These are phyloP conservation scores for Mactromeris polynyma DNA, from an alignment of 2,888 invertebrate species.

Conservation along the genomic window DNA sequence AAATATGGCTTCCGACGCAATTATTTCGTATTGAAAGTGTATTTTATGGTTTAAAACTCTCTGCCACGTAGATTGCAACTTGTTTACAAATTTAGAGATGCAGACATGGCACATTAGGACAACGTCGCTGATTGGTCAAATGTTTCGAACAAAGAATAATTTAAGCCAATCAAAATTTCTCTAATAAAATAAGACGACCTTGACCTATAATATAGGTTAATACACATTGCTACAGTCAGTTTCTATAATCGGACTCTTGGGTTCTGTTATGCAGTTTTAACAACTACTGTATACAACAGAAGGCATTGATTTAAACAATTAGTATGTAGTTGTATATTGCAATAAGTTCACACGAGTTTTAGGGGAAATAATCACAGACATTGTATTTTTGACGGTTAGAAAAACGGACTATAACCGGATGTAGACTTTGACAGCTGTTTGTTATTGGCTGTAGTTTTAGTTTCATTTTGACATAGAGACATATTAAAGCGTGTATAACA, in stretches of 20 bases:
- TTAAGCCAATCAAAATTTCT: slow-evolving; percentile 54
- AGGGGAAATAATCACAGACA: neutral
- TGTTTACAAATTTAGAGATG: slow-evolving; percentile 61
- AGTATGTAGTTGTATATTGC: neutral
- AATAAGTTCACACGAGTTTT: neutral
- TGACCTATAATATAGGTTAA: slow-evolving; percentile 36
- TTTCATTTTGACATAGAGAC: slow-evolving; percentile 29
- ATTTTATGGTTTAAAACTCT: neutral
- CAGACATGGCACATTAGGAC: slow-evolving; percentile 28
- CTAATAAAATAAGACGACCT: slow-evolving; percentile 50
- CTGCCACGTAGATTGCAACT: slow-evolving; percentile 60
- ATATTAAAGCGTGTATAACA: neutral
- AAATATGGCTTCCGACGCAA: neutral
- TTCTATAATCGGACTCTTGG: neutral
- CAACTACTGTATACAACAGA: neutral
- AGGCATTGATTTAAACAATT: neutral
- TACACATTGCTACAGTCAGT: slow-evolving; percentile 57
- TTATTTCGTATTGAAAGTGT: neutral
- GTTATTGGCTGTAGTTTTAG: slow-evolving; percentile 15
- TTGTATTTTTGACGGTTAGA: neutral
- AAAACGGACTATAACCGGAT: slow-evolving; percentile 60
- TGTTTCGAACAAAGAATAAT: slow-evolving; percentile 7
- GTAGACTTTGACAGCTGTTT: slow-evolving; percentile 51
- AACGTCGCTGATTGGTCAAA: slow-evolving; percentile 20
- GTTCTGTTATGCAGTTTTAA: neutral